Percentiles rank a stretch among this genome's conserved stretches.
Evolutionary conservation across 1,140 invertebrate genomes (phyloP).

Genomic region (Drosophila fuyamai): DNA sequence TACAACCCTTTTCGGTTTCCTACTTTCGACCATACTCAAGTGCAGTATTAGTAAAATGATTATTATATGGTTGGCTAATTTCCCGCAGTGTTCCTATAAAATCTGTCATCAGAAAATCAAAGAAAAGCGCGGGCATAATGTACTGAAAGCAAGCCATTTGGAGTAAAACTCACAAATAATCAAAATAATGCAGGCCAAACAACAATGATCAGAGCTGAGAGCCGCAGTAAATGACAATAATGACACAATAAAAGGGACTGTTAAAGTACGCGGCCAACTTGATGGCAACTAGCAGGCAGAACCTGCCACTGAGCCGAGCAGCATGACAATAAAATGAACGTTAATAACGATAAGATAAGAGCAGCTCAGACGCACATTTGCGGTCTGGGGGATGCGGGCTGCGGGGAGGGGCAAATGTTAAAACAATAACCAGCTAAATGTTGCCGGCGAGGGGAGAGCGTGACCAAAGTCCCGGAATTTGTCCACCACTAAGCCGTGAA

Average conservation of each 20-base stretch:
- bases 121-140: conserved; percentile 58
- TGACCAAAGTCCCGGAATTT: conserved; percentile 61
- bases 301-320: conserved; percentile 35
- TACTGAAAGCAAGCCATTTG: conserved; percentile 61
- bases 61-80: background rate
- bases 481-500: conserved; percentile 56
- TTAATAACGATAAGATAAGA: conserved; percentile 83
- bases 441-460: conserved; percentile 52
- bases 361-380: conserved; percentile 55
- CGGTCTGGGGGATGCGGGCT: background rate
- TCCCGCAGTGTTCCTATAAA: conserved; percentile 7
- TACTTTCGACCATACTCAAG: too few species aligned
- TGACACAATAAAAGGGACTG: conserved; percentile 80
- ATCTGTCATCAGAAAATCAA: conserved; percentile 59
- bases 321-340: conserved; percentile 79
- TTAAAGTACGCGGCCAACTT: conserved; percentile 70
- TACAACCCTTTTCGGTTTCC: too few species aligned
- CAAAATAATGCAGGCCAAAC: conserved; percentile 63
- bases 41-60: too few species aligned
- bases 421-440: conserved; percentile 82
- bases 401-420: conserved; percentile 67
- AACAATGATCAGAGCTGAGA: conserved; percentile 1
- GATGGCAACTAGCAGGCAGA: conserved; percentile 48
- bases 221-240: conserved; percentile 77
- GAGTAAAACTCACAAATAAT: conserved; percentile 68